Conservation (phyloP, 2,888 invertebrate genomes). For the Zele albiditarsus region DNA sequence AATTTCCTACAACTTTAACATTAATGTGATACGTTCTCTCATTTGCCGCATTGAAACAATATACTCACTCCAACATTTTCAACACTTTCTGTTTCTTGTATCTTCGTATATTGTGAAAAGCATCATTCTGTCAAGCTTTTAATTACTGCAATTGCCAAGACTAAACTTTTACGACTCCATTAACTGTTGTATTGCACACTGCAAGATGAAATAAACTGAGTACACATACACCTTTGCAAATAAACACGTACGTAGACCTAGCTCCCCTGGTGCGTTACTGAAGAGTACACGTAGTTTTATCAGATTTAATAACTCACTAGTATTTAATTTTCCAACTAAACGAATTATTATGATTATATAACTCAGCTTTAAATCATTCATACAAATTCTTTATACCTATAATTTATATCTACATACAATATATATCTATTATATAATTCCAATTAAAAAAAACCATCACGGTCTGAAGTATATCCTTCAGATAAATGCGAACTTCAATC, state of each 20-base stretch:
- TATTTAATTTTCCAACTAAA: neutral
- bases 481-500: neutral
- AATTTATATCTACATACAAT: too few species aligned
- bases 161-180: constrained; percentile 59
- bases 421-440: neutral
- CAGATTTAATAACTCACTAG: neutral
- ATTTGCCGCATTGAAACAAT: too few species aligned
- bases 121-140: constrained; percentile 45
- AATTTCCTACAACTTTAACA: too few species aligned
- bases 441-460: neutral
- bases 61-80: neutral
- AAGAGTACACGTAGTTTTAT: neutral
- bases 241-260: neutral
- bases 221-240: constrained; percentile 4
- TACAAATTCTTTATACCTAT: neutral
- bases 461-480: neutral
- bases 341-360: neutral
- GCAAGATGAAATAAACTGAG: constrained; percentile 38
- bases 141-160: constrained; percentile 58
- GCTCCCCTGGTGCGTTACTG: neutral
- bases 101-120: neutral
- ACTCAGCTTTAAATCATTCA: neutral
- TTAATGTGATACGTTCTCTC: too few species aligned
- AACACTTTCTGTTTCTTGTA: neutral
- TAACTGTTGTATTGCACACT: constrained; percentile 48